Evolutionary conservation across 2,113 vertebrate genomes (phyloP).

Genomic region (Candoia aspera): DNA sequence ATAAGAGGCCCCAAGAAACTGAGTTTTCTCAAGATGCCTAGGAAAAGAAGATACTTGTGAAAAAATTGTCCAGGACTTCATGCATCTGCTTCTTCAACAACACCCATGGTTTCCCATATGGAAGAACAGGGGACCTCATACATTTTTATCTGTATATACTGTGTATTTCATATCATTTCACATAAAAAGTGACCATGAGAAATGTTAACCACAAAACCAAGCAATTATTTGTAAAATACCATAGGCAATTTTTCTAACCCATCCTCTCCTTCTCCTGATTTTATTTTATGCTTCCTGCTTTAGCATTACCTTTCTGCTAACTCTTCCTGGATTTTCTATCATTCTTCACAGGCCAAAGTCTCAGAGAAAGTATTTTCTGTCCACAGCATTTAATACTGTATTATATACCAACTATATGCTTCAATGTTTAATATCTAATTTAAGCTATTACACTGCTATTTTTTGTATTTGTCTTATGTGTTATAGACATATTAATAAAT

Average conservation of each 20-base stretch:
- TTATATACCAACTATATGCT: not conserved
- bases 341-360: not conserved
- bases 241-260: not conserved
- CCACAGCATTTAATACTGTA: not conserved
- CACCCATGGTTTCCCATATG: not conserved
- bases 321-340: not conserved
- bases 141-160: no score
- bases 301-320: not conserved
- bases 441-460: not conserved
- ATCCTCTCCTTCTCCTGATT: not conserved
- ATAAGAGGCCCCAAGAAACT: not conserved
- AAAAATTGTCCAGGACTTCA: not conserved
- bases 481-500: not conserved
- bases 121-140: not conserved
- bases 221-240: not conserved
- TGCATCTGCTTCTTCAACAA: not conserved
- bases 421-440: not conserved
- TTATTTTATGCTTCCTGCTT: not conserved
- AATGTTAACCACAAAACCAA: not conserved
- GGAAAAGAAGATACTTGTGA: not conserved
- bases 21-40: not conserved
- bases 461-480: not conserved
- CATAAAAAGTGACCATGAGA: not conserved
- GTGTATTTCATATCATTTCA: constrained; percentile 2
- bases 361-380: not conserved